These are phyloP conservation scores for Drosophila nebulosa DNA, from an alignment of 1,140 invertebrate genomes.

Conservation along the genomic window DNA sequence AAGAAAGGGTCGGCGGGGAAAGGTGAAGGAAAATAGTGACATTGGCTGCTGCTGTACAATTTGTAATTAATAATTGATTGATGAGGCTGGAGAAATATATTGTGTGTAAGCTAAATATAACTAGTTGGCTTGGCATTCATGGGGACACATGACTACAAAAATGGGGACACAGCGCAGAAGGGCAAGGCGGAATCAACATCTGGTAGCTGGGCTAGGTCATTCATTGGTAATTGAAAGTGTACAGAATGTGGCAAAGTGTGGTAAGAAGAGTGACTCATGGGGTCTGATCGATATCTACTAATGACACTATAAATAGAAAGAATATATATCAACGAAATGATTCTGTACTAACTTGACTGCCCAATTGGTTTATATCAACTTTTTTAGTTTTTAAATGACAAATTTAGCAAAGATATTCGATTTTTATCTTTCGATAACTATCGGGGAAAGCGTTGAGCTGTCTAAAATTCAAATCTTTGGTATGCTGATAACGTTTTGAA, in stretches of 20 bases:
- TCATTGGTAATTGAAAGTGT: background rate
- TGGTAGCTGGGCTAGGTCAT: background rate
- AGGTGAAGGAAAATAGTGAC: constrained; percentile 1
- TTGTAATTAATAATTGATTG: constrained; percentile 79
- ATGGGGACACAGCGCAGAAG: background rate
- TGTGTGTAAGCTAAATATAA: constrained; percentile 31
- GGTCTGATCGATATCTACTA: background rate
- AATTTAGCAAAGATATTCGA: too few relatives aligned
- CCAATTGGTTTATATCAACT: too few relatives aligned
- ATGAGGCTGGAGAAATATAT: constrained; percentile 40
- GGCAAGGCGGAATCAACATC: background rate
- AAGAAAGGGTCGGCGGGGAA: background rate
- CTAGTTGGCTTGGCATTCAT: background rate
- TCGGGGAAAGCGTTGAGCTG: too few relatives aligned
- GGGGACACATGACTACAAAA: constrained; percentile 2
- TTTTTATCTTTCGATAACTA: too few relatives aligned
- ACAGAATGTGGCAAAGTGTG: background rate
- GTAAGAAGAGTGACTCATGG: background rate
- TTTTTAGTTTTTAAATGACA: too few relatives aligned
- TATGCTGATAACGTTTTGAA: too few relatives aligned
- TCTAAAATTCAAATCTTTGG: too few relatives aligned
- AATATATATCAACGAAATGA: background rate
- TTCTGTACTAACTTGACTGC: too few relatives aligned
- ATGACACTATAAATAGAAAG: background rate
- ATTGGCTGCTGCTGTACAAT: constrained; percentile 35